Evolutionary conservation across 2,888 invertebrate species (phyloP), one percentile per base, ranked within the genome.

Genomic region (Xestia xanthographa): DNA sequence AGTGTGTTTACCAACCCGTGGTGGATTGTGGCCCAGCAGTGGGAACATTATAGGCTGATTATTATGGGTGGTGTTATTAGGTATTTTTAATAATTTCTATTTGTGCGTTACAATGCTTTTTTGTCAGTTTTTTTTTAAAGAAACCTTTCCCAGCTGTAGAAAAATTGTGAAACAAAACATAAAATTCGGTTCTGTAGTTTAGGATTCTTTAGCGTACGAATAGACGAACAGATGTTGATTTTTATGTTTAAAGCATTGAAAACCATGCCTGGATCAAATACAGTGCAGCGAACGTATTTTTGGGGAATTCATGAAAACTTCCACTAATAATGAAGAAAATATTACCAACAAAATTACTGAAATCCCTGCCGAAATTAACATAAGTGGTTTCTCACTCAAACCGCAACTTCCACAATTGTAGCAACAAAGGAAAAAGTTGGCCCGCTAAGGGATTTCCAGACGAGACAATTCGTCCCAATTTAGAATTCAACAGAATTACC

Each of bases 381-480:
- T 82, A 89, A 88, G 86, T 88, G 83, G 83, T 84, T 82, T 71
- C 77, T 82, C 83, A 82, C 83, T 86, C 87, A 87, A 88, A 88
- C 88, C 87, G 83, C 84, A 90, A 88, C 87, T 89, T 86, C 79
- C 69, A 85, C 87, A 89, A 87, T 89, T 88, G 88, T 87, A 79
- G 82, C 77, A 86, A 90, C 91, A 90, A 88, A 84, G 84, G 88
- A 88, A 89, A 91, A 91, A 91, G 87, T 90, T 91, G 82, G 80
- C 58, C 70, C 78, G 67, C 76, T 73, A 72, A 72, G 81, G 62
- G 77, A 83, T 76, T 86, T 74, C 67, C 77, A 78, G 78, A 66
- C 70, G 80, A 86, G 86, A 89, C 85, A 90, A 88, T 91, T 89
- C 83, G 79, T 83, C 80, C 86, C 83, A 90, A 90, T 91, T 89